Conservation (phyloP, 2,113 vertebrate genomes). For the Silurus meridionalis region DNA sequence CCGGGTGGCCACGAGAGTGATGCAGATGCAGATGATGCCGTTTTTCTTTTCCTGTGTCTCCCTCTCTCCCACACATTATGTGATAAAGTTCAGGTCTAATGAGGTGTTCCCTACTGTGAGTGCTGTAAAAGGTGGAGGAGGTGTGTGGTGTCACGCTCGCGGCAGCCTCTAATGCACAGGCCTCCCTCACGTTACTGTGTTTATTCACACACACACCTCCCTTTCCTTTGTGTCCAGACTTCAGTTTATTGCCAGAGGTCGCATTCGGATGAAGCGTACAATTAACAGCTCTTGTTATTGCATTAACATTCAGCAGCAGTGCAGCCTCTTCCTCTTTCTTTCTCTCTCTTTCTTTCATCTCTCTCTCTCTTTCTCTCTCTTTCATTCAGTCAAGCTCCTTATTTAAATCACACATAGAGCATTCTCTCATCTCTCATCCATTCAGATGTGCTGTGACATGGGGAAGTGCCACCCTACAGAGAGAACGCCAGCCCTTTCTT, state of each 20-base stretch:
- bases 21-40: background rate
- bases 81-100: slow-evolving; percentile 46
- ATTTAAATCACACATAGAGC: slow-evolving; percentile 14
- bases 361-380: background rate
- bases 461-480: background rate
- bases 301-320: slow-evolving; percentile 25
- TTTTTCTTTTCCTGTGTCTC: background rate
- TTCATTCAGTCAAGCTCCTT: background rate
- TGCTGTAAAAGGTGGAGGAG: slow-evolving; percentile 11
- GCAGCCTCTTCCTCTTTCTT: background rate
- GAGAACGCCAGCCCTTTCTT: background rate
- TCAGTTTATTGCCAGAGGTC: background rate
- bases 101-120: slow-evolving; percentile 41
- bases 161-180: background rate
- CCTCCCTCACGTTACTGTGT: background rate
- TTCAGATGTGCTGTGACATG: background rate
- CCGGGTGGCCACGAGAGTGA: slow-evolving; percentile 18
- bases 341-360: background rate
- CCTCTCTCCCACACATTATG: background rate
- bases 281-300: slow-evolving; percentile 15
- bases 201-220: background rate
- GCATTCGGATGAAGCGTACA: background rate
- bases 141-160: background rate
- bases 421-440: background rate
- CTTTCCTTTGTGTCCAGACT: background rate